Percentiles rank a stretch among this genome's conserved stretches.
Conservation (phyloP, 2,888 invertebrate genomes). For the Stramonita haemastoma region DNA sequence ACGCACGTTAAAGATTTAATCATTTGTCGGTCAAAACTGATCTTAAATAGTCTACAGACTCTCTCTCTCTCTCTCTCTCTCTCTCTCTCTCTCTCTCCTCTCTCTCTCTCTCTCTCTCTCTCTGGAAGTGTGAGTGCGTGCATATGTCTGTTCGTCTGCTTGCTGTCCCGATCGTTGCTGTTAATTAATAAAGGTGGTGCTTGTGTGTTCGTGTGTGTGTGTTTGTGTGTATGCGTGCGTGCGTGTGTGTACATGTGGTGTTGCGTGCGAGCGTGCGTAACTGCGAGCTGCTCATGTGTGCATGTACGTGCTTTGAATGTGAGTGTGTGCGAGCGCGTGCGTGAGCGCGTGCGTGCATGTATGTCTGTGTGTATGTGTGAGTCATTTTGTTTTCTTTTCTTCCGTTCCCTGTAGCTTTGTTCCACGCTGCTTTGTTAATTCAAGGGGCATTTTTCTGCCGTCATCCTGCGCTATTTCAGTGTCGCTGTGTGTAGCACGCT, state of each 20-base stretch:
- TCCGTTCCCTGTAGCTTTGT: too few relatives aligned
- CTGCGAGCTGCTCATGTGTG: too few relatives aligned
- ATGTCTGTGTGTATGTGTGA: background rate
- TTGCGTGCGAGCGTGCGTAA: background rate
- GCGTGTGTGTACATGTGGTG: background rate
- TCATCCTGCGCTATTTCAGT: too few relatives aligned
- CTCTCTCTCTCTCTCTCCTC: background rate
- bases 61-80: background rate
- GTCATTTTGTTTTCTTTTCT: background rate
- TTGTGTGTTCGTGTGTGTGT: background rate
- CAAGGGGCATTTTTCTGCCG: too few relatives aligned
- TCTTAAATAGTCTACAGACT: background rate
- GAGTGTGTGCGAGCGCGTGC: background rate
- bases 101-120: slow-evolving; percentile 20
- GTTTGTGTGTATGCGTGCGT: background rate
- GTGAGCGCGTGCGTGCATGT: too few relatives aligned
- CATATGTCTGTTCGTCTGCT: background rate
- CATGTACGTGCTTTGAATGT: background rate
- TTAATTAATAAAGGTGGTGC: background rate
- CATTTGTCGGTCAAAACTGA: background rate
- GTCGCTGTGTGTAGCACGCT: too few relatives aligned
- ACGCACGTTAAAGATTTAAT: too few relatives aligned
- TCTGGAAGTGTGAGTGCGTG: background rate
- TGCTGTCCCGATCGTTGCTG: background rate
- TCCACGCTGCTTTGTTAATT: too few relatives aligned